phyloP scores from a whole-genome alignment of 2,113 vertebrate genomes.

The Amblyopsis rosae region DNA sequence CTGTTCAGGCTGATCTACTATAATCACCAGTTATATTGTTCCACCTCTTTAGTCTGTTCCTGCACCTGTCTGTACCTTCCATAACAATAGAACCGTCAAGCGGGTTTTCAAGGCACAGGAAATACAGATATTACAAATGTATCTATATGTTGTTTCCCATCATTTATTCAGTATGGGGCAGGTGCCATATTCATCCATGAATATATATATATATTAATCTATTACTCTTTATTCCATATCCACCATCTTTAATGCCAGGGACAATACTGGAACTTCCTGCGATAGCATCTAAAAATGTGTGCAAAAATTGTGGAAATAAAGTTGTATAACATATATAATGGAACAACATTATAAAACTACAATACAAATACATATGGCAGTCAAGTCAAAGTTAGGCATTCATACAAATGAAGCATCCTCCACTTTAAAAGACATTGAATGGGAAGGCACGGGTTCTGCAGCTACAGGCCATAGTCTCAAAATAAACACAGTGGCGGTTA shows the following conservation, averaged over 20 bases:
- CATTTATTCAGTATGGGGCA: too few species aligned
- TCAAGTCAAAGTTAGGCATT: too few species aligned
- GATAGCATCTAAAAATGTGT: too few species aligned
- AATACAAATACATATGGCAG: too few species aligned
- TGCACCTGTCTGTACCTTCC: conserved; percentile 43
- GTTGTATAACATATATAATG: too few species aligned
- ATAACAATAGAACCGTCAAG: conserved; percentile 18
- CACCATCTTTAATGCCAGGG: too few species aligned
- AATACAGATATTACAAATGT: not conserved
- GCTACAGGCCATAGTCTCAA: not conserved
- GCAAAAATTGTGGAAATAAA: too few species aligned
- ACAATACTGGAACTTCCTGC: too few species aligned
- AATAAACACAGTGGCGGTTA: conserved; percentile 13
- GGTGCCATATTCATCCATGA: too few species aligned
- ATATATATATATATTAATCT: too few species aligned
- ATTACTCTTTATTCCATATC: too few species aligned
- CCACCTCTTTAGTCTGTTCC: conserved; percentile 18
- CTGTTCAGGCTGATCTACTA: conserved; percentile 16
- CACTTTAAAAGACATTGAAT: not conserved
- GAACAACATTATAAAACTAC: too few species aligned
- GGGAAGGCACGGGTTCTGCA: not conserved
- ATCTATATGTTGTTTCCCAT: not conserved
- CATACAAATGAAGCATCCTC: not conserved
- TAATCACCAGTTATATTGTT: conserved; percentile 49
- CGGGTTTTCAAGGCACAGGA: conserved; percentile 1